Base-by-base conservation (phyloP, 2,888 invertebrate species). In the Epinotia bilunana region DNA sequence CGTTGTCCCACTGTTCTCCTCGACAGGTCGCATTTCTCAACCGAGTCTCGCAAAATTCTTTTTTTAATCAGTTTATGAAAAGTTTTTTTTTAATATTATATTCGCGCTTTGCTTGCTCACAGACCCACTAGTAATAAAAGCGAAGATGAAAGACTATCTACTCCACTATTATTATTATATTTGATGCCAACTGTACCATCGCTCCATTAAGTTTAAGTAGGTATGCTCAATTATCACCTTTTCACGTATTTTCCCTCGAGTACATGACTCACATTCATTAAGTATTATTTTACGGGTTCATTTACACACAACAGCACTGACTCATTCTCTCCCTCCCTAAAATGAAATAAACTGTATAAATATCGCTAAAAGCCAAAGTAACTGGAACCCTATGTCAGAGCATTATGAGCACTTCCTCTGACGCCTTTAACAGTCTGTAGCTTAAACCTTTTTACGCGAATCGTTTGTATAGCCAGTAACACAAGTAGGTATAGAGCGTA, bases 251-350 rank as follows among this genome's bases (percentile, higher is more conserved):
- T 57, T 43, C 43, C 57, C 20, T 16, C 16, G n/a, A n/a, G n/a
- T 13, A 43, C n/a, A 18, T 67, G 58, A 69, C 20, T 69, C 69
- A 60, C 28, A 43, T 9, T n/a, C 18, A 16, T 60, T 23, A 43
- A 60, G 43, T 58, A 20, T 67, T 57, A 68, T 46, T 69, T 60
- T 46, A 60, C 69, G 58, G 23, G 69, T 69, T 69, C 69, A 69
- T 69, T 69, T 46, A 58, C 68, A 69, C 58, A 33, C 53, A 43
- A n/a, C 18, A 20, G 18, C 20, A 9, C 39, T 68, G 68, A 68
- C 57, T 68, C 68, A 68, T 58, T 4, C 20, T 3, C 23, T 43
- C 57, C 57, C 23, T 49, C n/a, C 33, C 23, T 58, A 57, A 68
- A 6, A 39, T 68, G 20, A 39, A 55, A 57, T 57, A 55, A 33